Evolutionary conservation across 2,888 invertebrate genomes (phyloP), one percentile per base, ranked within the genome.

Genomic region (Drosophila engyochracea): DNA sequence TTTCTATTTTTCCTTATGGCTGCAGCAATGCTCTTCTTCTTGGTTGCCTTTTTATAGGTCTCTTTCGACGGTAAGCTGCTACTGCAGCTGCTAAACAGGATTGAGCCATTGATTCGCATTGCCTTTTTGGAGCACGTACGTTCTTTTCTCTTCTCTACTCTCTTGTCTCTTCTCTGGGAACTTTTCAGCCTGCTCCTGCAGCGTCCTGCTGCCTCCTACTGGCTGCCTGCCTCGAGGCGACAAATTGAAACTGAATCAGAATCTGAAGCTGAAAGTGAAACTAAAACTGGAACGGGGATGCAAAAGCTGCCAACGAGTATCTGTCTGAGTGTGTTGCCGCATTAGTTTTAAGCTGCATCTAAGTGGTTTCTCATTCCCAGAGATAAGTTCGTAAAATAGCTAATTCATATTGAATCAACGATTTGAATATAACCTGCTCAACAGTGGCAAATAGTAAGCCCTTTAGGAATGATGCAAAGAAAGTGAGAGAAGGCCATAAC

Each of bases 261-360:
- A 25, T 7, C 16, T 25, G 9, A 47, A 16, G 9, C 9, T 47
- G 4, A 25, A 22, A 52, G 12, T 31, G 41, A 41, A 30, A 53
- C 16, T 53, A 16, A 14, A 31, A 14, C 30, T n/a, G 52, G 2
- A 33, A 33, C 53, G 22, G n/a, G 57, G 52, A 28, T 62, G 69
- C 69, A 62, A 66, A 75, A 70, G 81, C 81, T 74, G 76, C 47
- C 86, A 83, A 76, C 76, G 81, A 76, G 25, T 25, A 25, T 25
- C 47, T 25, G 9, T 16, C 47, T 47, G 47, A 47, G 44, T 22
- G 44, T 44, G 44, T 12, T 22, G 22, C 44, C 12, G 44, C 44
- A 14, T 44, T 22, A 44, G 22, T 5, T 22, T 1, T 22, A 22
- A 44, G 22, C 22, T 44, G 16, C 9, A 9, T 25, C 47, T 16